Base-by-base conservation (phyloP, 2,797 vertebrate species). In the Hemibagrus guttatus region DNA sequence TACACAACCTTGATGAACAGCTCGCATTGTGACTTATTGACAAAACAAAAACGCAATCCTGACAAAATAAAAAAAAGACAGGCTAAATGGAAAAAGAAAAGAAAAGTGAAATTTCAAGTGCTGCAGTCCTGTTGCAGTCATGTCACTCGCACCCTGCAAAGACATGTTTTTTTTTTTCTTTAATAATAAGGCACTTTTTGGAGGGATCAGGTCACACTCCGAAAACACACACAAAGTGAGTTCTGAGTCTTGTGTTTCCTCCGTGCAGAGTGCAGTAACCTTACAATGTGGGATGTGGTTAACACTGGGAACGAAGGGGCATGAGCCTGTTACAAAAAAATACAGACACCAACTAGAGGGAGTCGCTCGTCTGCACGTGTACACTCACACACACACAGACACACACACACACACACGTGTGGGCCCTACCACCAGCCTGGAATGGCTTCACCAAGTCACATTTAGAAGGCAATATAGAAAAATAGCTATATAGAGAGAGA, bases 401-500 rank as follows among this genome's bases (percentile, higher is more conserved):
- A 0, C 42, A 1, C 39, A 71, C 69, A 12, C 66, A 12, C 17
- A 23, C 72, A 54, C 46, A 0, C 42, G 94, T 95, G 95, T 93
- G 95, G 94, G 94, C 96, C 94, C 96, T 95, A 95, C 94, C 94
- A 94, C 95, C 95, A 93, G 95, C 96, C 95, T 94, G 94, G 96
- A 96, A 97, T 97, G 97, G 97, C 97, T 97, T 97, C 92, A 96
- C 94, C 81, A 59, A 97, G 90, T 52, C 95, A 96, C 95, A 96
- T 96, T 78, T 96, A 97, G 95, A 94, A 98, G 97, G 97, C 97
- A 97, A 97, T 97, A 95, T 95, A 96, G 96, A 97, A 94, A 97
- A 98, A 96, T 96, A 97, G 93, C 91, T 86, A 81, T 76, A 49
- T 13, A 82, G 31, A 68, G 74, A 89, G 88, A 88, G 84, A 13